A percentile compares a stretch with the other conserved stretches of the same genome.
Evolutionary conservation across 2,888 invertebrate genomes (phyloP).

Genomic region (Digitonthophagus gazella): DNA sequence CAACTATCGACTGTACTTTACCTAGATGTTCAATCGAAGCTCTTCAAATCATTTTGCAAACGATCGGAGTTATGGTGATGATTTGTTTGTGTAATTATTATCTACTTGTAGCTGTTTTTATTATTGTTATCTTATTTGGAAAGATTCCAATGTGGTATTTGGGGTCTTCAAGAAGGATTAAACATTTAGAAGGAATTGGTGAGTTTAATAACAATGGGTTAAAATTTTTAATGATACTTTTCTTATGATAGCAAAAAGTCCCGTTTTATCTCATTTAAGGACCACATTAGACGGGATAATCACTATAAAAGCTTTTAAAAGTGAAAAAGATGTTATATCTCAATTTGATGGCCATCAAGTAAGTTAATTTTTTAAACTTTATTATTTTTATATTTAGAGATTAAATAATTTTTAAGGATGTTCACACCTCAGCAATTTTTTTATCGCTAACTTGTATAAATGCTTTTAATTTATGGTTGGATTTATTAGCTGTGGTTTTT

Average conservation of each 20-base stretch:
- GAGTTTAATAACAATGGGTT: constrained; percentile 32
- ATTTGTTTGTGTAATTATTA: constrained; percentile 67
- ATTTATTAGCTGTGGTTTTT: constrained; percentile 67
- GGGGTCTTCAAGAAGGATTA: constrained; percentile 67
- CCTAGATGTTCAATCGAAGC: constrained; percentile 57
- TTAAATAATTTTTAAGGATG: constrained; percentile 52
- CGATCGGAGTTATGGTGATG: constrained; percentile 66
- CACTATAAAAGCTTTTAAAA: constrained; percentile 70
- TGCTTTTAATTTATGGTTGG: constrained; percentile 74
- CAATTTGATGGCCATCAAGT: constrained; percentile 62
- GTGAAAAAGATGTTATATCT: constrained; percentile 59
- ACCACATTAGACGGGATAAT: constrained; percentile 71
- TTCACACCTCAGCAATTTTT: constrained; percentile 69
- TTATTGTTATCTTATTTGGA: constrained; percentile 63
- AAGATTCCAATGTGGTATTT: constrained; percentile 64
- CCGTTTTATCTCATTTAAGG: constrained; percentile 75
- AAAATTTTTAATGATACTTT: constrained; percentile 11
- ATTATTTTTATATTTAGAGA: constrained; percentile 8
- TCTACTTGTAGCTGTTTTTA: constrained; percentile 60
- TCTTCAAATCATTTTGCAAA: constrained; percentile 60
- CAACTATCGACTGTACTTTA: constrained; percentile 59
- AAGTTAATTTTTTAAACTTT: constrained; percentile 15
- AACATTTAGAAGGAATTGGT: constrained; percentile 59
- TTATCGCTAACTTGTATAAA: constrained; percentile 62
- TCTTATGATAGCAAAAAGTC: constrained; percentile 64